Conservation (phyloP, 2,113 vertebrate genomes). For the Electrona antarctica region DNA sequence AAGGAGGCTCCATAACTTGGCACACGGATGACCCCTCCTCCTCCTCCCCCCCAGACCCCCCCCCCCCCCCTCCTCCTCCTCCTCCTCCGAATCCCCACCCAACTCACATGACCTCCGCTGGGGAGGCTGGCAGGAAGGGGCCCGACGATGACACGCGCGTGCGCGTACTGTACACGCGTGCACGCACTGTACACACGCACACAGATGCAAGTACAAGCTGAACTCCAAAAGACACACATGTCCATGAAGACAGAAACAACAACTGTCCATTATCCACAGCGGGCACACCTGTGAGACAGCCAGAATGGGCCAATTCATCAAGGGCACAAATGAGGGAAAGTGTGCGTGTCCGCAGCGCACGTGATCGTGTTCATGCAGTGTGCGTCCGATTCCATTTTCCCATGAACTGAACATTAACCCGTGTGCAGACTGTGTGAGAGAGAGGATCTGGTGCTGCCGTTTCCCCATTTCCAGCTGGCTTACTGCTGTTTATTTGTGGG, state of each 20-base stretch:
- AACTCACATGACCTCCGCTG: slow-evolving; percentile 46
- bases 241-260: slow-evolving; percentile 27
- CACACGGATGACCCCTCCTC: slow-evolving; percentile 42
- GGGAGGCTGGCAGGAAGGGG: slow-evolving; percentile 30
- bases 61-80: no score
- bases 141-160: slow-evolving; percentile 29
- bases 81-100: no score
- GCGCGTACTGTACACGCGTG: no score
- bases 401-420: slow-evolving; percentile 76
- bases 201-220: not conserved
- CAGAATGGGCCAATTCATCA: slow-evolving; percentile 36
- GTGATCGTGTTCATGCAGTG: slow-evolving; percentile 15
- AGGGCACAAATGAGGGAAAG: slow-evolving; percentile 29
- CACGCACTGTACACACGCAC: not conserved
- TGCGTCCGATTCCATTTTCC: slow-evolving; percentile 70
- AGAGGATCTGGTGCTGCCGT: slow-evolving; percentile 56
- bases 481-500: slow-evolving; percentile 78
- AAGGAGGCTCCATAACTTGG: slow-evolving; percentile 49
- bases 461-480: slow-evolving; percentile 74
- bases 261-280: slow-evolving; percentile 8
- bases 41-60: no score
- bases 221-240: slow-evolving; percentile 1
- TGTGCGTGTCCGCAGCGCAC: slow-evolving; percentile 22
- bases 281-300: slow-evolving; percentile 39
- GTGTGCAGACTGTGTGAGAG: slow-evolving; percentile 62